Evolutionary conservation across 2,888 invertebrate species (phyloP).

Genomic region (Melolontha melolontha): DNA sequence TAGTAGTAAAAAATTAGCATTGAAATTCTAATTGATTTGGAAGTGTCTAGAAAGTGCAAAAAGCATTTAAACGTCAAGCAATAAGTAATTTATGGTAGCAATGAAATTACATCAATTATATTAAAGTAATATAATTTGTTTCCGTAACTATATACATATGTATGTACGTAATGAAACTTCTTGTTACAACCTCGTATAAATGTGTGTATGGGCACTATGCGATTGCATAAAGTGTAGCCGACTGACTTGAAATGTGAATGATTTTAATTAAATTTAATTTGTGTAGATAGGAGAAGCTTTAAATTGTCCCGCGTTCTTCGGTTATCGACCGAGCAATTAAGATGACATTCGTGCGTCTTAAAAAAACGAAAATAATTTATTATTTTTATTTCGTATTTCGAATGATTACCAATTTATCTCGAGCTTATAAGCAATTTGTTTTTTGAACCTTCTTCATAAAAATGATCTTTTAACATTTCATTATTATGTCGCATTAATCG

Average conservation of each 20-base stretch:
- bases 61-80: no score
- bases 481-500: conserved; percentile 29
- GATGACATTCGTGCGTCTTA: conserved; percentile 24
- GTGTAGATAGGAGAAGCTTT: conserved; percentile 33
- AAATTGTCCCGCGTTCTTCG: conserved; percentile 35
- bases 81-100: no score
- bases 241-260: conserved; percentile 34
- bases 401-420: conserved; percentile 1
- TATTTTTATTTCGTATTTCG: not conserved
- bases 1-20: no score
- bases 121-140: not conserved
- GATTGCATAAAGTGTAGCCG: conserved; percentile 29
- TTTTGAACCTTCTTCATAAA: conserved; percentile 9
- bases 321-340: conserved; percentile 36
- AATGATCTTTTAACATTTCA: conserved; percentile 18
- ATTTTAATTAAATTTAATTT: conserved; percentile 39
- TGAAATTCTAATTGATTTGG: no score
- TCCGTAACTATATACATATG: not conserved
- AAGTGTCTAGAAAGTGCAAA: no score
- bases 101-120: no score
- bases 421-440: conserved; percentile 16
- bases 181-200: not conserved
- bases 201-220: not conserved
- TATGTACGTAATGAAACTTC: not conserved
- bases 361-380: conserved; percentile 31